phyloP scores from a whole-genome alignment of 2,888 invertebrate species.

The Pteria penguin region DNA sequence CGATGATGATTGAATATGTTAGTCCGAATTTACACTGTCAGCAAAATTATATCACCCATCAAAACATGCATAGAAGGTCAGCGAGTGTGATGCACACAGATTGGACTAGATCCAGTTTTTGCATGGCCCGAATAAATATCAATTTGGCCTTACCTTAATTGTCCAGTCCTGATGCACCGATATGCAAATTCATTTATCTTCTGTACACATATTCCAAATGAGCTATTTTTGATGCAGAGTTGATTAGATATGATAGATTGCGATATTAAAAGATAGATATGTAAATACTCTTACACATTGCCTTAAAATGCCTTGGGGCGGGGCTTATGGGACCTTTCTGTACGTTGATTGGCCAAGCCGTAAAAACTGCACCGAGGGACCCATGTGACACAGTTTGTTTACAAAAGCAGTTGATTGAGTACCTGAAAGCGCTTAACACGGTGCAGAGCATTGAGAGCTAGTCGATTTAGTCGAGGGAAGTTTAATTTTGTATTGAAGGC shows the following conservation, averaged over 20 bases:
- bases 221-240: constrained; percentile 11
- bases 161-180: not conserved
- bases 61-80: not conserved
- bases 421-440: constrained; percentile 18
- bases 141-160: not conserved
- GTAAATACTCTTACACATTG: constrained; percentile 34
- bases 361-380: constrained; percentile 68
- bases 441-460: constrained; percentile 15
- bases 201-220: not conserved
- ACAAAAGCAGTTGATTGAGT: constrained; percentile 48
- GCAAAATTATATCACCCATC: not conserved
- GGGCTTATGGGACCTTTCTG: constrained; percentile 21
- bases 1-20: too few species aligned
- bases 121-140: too few species aligned
- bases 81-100: not conserved
- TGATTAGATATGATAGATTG: constrained; percentile 39
- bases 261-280: constrained; percentile 41
- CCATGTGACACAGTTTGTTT: constrained; percentile 65
- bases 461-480: constrained; percentile 16
- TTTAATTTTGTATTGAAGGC: constrained; percentile 9
- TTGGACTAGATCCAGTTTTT: not conserved
- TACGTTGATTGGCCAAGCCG: constrained; percentile 62
- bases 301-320: constrained; percentile 40
- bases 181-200: constrained; percentile 27
- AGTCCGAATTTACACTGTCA: not conserved